phyloP scores from a whole-genome alignment of 2,797 vertebrate species.

The Sebastes taczanowskii region DNA sequence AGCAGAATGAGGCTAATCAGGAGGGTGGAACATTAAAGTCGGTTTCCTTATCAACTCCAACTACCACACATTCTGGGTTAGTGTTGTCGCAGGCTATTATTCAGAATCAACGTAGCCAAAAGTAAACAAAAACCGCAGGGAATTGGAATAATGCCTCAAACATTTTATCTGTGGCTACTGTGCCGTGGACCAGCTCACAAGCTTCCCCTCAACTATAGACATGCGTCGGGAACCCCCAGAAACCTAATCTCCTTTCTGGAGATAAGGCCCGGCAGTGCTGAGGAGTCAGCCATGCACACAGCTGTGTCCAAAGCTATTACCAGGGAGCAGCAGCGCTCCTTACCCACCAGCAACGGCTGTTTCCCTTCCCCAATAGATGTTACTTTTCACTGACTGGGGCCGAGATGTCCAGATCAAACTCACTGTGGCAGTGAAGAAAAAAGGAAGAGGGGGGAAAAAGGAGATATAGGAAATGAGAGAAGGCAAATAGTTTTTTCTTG shows the following conservation, averaged over 20 bases:
- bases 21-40: background rate
- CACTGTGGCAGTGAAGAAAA: slow-evolving; percentile 28
- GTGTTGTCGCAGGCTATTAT: background rate
- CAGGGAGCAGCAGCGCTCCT: slow-evolving; percentile 61
- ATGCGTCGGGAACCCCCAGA: slow-evolving; percentile 59
- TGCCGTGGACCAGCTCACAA: slow-evolving; percentile 55
- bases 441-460: background rate
- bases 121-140: slow-evolving; percentile 43
- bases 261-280: slow-evolving; percentile 75
- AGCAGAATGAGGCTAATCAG: background rate
- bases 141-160: slow-evolving; percentile 51
- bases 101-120: slow-evolving; percentile 27
- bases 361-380: slow-evolving; percentile 44
- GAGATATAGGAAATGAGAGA: slow-evolving; percentile 7
- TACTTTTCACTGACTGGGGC: slow-evolving; percentile 63
- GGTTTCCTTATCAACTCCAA: slow-evolving; percentile 17
- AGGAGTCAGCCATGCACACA: slow-evolving; percentile 77
- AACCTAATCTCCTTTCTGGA: slow-evolving; percentile 76
- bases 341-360: slow-evolving; percentile 59
- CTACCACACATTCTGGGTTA: background rate
- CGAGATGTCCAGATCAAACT: slow-evolving; percentile 71
- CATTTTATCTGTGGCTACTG: slow-evolving; percentile 62
- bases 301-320: slow-evolving; percentile 83
- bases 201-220: slow-evolving; percentile 56
- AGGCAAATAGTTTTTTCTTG: slow-evolving; percentile 25